Percentiles rank a stretch among this genome's conserved stretches.
These are phyloP conservation scores for Cerastis leucographa DNA, from an alignment of 2,888 invertebrate genomes.

Conservation along the genomic window DNA sequence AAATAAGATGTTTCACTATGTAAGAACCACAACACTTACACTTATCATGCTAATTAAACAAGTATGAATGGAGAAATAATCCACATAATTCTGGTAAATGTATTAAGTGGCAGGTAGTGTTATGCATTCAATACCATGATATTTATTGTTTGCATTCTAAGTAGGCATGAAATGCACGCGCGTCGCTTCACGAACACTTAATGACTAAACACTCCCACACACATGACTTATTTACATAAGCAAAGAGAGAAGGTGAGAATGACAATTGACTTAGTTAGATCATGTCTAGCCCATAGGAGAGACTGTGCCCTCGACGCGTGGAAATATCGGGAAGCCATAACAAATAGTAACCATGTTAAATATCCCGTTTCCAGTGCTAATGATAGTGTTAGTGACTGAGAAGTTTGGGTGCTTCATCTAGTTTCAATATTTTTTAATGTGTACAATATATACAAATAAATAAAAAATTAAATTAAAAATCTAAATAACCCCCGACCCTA, in stretches of 20 bases:
- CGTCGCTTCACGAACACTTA: neutral
- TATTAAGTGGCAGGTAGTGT: slow-evolving; percentile 8
- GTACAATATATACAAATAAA: no score
- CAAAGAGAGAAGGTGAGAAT: neutral
- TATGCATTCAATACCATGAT: slow-evolving; percentile 17
- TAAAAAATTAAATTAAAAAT: no score
- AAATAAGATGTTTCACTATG: neutral
- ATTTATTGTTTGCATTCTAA: slow-evolving; percentile 44
- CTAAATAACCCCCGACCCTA: no score
- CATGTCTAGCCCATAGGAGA: no score
- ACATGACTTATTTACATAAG: neutral
- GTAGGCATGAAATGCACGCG: slow-evolving; percentile 3
- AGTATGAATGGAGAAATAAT: slow-evolving; percentile 12
- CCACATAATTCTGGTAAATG: neutral
- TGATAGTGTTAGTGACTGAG: no score
- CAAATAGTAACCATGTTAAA: no score
- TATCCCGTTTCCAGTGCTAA: no score
- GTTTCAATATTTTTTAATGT: no score
- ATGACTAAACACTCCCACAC: neutral
- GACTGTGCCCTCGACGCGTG: no score
- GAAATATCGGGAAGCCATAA: no score
- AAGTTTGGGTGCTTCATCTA: no score
- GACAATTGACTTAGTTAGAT: neutral
- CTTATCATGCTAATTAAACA: slow-evolving; percentile 17
- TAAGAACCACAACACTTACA: neutral